Percentiles rank a stretch among this genome's conserved stretches.
Evolutionary conservation across 2,113 vertebrate genomes (phyloP).

Genomic region (Balaeniceps rex): DNA sequence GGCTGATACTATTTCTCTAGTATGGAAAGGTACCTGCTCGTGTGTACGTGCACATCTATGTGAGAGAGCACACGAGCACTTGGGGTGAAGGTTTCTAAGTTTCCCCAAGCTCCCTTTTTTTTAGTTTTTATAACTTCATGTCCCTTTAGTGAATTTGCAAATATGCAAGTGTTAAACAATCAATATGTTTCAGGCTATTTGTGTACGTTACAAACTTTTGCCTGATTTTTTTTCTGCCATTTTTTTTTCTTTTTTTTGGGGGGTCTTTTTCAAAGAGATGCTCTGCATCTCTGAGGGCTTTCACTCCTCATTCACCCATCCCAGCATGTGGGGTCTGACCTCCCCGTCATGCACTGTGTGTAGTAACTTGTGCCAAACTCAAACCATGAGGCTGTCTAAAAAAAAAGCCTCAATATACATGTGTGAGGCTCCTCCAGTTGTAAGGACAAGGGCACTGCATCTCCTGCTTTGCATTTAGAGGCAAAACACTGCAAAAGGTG

Average conservation of each 20-base stretch:
- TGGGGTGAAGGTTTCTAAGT: neutral
- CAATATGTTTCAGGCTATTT: neutral
- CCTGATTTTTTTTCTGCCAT: neutral
- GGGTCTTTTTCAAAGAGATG: neutral
- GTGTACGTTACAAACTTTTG: neutral
- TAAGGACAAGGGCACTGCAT: neutral
- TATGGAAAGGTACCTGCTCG: fast-evolving
- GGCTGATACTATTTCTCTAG: too few species aligned
- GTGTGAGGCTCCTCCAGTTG: neutral
- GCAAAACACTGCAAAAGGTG: neutral
- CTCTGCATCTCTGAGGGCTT: neutral
- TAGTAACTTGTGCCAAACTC: neutral
- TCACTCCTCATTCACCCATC: neutral
- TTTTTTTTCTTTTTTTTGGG: neutral
- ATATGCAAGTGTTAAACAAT: neutral
- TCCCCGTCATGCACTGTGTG: neutral
- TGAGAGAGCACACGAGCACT: neutral
- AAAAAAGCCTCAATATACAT: neutral
- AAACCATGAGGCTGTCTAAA: fast-evolving
- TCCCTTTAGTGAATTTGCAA: neutral
- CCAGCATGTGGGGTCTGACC: fast-evolving
- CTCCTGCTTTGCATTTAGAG: neutral
- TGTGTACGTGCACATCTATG: neutral
- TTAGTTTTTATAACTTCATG: neutral
- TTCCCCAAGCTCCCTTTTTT: neutral